Evolutionary conservation across 2,113 vertebrate genomes (phyloP), one percentile per base, ranked within the genome.

Genomic region (Amazona vittata): DNA sequence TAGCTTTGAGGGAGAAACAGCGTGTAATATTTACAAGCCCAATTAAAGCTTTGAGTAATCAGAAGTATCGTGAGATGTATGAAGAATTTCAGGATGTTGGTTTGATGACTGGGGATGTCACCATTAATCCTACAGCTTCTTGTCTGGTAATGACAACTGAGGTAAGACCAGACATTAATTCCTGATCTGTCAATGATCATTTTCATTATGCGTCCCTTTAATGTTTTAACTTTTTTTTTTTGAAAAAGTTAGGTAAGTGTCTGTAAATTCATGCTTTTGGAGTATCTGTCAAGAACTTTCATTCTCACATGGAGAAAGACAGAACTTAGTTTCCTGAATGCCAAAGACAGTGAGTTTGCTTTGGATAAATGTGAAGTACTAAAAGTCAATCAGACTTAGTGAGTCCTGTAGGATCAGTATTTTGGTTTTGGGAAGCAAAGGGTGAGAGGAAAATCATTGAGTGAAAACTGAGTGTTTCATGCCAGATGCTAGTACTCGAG

Each of bases 41-140:
- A 70, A 99, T 99, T 96, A 99, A 99, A 97, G 99, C 99, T 83
- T 94, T 99, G 69, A 99, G 99, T 96, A 99, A 99, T 95, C 99
- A 99, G 97, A 99, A 99, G 93, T 99, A 99, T 96, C 98, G 99
- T 91, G 99, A 99, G 90, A 99, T 99, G 99, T 99, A 99, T 60
- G 99, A 99, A 96, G 99, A 99, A 96, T 99, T 99, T 91, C 99
- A 99, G 96, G 99, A 99, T 84, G 99, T 99, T 69, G 99, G 99
- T 26, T 97, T 99, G 97, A 99, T 99, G 99, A 99, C 99, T 18
- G 99, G 99, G 10, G 99, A 99, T 84, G 99, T 99, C 94, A 99
- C 99, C 63, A 99, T 99, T 96, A 99, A 99, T 97, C 99, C 99
- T 91, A 99, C 99, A 10, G 99, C 99, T 60, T 99, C 99, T 89